These are phyloP conservation scores for Stenodera caucasica DNA, from an alignment of 2,888 invertebrate genomes.

Conservation along the genomic window DNA sequence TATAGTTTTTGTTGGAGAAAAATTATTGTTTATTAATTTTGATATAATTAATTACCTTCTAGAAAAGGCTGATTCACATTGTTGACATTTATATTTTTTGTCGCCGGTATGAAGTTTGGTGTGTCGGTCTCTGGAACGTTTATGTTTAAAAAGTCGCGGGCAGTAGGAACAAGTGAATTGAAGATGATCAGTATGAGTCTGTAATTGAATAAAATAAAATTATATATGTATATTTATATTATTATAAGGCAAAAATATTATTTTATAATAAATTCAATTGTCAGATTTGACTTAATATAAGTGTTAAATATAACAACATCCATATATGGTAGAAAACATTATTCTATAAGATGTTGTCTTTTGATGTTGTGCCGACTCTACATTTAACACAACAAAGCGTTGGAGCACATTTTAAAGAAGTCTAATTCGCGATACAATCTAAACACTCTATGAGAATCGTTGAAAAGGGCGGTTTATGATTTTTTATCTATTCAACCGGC, in stretches of 20 bases:
- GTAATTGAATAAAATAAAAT: conserved; percentile 45
- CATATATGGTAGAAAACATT: conserved; percentile 3
- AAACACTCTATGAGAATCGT: neutral
- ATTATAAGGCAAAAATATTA: neutral
- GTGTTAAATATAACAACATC: conserved; percentile 7
- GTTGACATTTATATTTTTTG: conserved; percentile 85
- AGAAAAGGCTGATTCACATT: conserved; percentile 91
- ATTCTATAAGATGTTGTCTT: conserved; percentile 5
- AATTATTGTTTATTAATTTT: neutral
- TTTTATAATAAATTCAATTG: conserved; percentile 5
- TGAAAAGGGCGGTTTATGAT: neutral
- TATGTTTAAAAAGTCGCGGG: conserved; percentile 90
- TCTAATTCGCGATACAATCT: conserved; percentile 24
- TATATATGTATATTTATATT: conserved; percentile 10
- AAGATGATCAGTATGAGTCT: conserved; percentile 91
- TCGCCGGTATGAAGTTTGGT: conserved; percentile 92
- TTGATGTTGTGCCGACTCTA: conserved; percentile 15
- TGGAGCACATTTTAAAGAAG: conserved; percentile 18
- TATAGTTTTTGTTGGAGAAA: no score
- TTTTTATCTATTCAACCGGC: neutral
- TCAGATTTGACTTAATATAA: conserved; percentile 7
- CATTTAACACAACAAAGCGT: conserved; percentile 24
- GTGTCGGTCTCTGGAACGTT: conserved; percentile 90
- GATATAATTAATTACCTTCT: conserved; percentile 76
- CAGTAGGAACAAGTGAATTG: conserved; percentile 93